Percentiles rank a stretch among this genome's conserved stretches.
phyloP scores from a whole-genome alignment of 2,113 vertebrate genomes.

The Micronycteris hirsuta region DNA sequence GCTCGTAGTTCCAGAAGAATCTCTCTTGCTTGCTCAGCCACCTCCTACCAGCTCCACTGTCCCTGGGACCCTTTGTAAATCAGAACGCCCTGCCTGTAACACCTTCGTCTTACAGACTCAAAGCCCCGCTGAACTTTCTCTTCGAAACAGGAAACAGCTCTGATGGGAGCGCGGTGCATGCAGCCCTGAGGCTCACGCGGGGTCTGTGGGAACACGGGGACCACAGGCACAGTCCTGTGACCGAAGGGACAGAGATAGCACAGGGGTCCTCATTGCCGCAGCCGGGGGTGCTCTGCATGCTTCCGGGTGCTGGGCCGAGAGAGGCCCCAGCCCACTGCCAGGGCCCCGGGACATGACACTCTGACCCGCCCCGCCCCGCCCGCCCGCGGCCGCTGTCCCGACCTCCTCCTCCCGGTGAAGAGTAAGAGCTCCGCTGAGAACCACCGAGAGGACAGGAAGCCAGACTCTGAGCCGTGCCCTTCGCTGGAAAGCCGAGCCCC shows the following conservation, averaged over 20 bases:
- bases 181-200: background rate
- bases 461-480: background rate
- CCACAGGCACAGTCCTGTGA: rapidly evolving
- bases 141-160: background rate
- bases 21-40: background rate
- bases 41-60: background rate
- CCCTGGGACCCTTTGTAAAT: too few relatives aligned
- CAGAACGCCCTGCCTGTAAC: background rate
- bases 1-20: background rate
- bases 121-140: background rate
- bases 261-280: background rate
- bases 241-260: background rate
- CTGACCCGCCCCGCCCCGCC: background rate
- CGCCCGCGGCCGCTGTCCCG: background rate
- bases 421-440: background rate
- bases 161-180: rapidly evolving
- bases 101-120: background rate
- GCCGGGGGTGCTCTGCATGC: background rate
- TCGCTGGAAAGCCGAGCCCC: background rate
- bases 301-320: background rate
- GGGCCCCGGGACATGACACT: background rate
- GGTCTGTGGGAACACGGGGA: background rate
- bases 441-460: background rate
- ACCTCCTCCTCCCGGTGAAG: background rate
- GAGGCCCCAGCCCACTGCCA: background rate